Evolutionary conservation across 1,140 invertebrate species (phyloP), one percentile per base, ranked within the genome.

Genomic region (Tenebrio molitor): DNA sequence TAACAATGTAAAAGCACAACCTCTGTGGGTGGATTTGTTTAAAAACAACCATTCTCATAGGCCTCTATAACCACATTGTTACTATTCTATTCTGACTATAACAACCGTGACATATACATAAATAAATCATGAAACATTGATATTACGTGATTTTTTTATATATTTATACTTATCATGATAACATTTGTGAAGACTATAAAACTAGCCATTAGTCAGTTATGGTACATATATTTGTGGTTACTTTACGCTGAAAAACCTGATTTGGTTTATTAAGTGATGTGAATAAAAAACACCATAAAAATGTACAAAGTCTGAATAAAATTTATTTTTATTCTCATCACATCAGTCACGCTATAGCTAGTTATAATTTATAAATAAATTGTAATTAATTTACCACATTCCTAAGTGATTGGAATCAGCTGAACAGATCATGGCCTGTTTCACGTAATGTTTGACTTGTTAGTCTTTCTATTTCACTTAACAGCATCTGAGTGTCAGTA

Each of bases 391-490:
- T 58, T 29, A 58, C 46, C 46, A 53, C 46, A 23, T 39, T 39
- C 12, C 19, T n/a, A 6, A 12, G 21, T 3, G 23, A 29, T 71
- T 53, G 42, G 41, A 75, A 80, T 81, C 80, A 81, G 76, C 80
- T 81, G 70, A 74, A 75, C 62, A 80, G 65, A 41, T 78, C 78
- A 41, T 74, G 63, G 23, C 86, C 86, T 19, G 86, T 87, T 80
- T 88, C 87, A 72, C 83, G 82, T 42, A 87, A 78, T 10, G 86
- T 84, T 80, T 84, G 83, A 72, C 84, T 81, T 1, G 85, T 87
- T 23, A 87, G 80, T 80, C 84, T 80, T 77, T 88, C 86, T 73
- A 87, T 88, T 79, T 87, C 86, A 36, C 82, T 84, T 42, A 88
- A 74, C 64, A 88, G 77, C 74, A 85, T 83, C 72, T 87, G 86